These are phyloP conservation scores for Perognathus longimembris DNA, from an alignment of 2,113 vertebrate genomes.

Conservation along the genomic window DNA sequence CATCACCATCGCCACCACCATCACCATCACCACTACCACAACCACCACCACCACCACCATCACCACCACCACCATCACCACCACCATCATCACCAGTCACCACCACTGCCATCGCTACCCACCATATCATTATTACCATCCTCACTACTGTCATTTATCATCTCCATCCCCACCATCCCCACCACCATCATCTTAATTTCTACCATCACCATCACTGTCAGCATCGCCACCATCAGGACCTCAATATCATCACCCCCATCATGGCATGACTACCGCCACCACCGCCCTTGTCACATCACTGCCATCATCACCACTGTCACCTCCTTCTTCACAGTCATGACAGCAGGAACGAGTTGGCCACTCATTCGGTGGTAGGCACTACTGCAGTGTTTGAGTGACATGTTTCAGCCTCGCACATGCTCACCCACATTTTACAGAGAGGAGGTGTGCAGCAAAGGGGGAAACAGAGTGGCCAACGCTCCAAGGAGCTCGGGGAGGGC, in stretches of 20 bases:
- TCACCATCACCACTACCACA: too few species aligned
- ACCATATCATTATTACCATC: neutral
- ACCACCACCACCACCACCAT: rapidly evolving
- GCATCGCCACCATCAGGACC: too few species aligned
- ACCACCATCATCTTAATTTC: rapidly evolving
- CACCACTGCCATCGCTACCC: rapidly evolving
- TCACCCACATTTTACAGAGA: neutral
- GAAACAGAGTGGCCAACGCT: too few species aligned
- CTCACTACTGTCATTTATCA: neutral
- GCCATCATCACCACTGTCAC: too few species aligned
- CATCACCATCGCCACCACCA: rapidly evolving
- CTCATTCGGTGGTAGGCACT: neutral
- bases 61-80: rapidly evolving
- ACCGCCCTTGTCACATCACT: too few species aligned
- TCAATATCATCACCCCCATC: too few species aligned
- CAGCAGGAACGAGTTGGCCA: too few species aligned
- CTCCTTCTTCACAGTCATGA: too few species aligned
- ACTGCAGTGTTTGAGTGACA: neutral
- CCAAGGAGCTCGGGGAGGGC: too few species aligned
- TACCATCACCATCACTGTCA: neutral
- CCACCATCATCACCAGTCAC: too few species aligned
- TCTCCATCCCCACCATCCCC: rapidly evolving
- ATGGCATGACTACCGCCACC: too few species aligned
- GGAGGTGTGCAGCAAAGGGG: neutral
- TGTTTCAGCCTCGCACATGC: too few species aligned